Percentiles rank a stretch among this genome's conserved stretches.
phyloP scores from a whole-genome alignment of 2,113 vertebrate genomes.

The Theristicus caerulescens region DNA sequence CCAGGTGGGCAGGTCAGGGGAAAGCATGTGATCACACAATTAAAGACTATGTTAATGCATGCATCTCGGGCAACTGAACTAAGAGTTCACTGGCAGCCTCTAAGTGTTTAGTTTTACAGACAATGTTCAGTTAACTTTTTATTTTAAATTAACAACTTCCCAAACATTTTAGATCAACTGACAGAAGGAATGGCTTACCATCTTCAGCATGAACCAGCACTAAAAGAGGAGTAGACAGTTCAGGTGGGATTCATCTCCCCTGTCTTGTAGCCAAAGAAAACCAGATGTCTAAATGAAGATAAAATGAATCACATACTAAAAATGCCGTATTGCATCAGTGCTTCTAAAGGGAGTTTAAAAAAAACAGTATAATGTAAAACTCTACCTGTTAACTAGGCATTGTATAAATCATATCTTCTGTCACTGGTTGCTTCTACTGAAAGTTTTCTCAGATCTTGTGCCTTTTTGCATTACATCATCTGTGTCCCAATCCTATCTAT shows the following conservation, averaged over 20 bases:
- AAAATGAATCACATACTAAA: neutral
- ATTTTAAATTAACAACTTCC: neutral
- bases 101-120: neutral
- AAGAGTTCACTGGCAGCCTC: neutral
- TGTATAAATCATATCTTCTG: neutral
- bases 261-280: neutral
- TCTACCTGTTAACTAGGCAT: neutral
- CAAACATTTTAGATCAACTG: neutral
- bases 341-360: neutral
- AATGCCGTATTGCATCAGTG: neutral
- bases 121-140: neutral
- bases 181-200: neutral
- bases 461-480: neutral
- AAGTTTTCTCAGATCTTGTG: neutral
- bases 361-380: neutral
- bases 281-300: neutral
- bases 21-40: neutral
- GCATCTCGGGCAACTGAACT: neutral
- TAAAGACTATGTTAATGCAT: neutral
- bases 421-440: neutral
- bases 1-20: neutral
- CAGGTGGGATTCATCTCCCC: neutral
- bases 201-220: neutral
- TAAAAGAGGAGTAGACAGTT: neutral
- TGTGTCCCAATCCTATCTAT: neutral